Evolutionary conservation across 1,140 invertebrate species (phyloP), one percentile per base, ranked within the genome.

Genomic region (Zaprionus lachaisei): DNA sequence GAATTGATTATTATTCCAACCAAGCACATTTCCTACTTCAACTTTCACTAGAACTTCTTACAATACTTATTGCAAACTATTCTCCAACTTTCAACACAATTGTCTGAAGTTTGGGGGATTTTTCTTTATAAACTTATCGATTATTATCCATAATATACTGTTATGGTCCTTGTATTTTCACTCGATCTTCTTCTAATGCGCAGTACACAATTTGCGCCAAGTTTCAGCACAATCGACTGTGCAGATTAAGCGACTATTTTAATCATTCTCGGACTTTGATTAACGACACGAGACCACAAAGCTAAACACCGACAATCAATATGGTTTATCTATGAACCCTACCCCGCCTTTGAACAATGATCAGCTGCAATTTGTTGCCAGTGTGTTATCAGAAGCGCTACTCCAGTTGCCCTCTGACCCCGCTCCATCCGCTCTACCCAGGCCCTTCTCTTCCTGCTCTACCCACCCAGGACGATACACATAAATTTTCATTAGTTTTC

Each of bases 401-500:
- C 60, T 63, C 15, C 17, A 55, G 14, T 41, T 41, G 38, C 38
- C 15, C 38, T n/a, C 38, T 41, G 38, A n/a, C 6, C 41, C 14
- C 37, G n/a, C 15, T n/a, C 24, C 2, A 1, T 17, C 3, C 22
- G 1, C 11, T 24, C 12, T 20, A 9, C 17, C 9, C 4, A 47
- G 17, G 38, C 38, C 20, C 5, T 56, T 22, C 15, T 15, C 7
- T 1, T 20, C 63, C 34, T 17, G 0, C 28, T 37, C 4, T 9
- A 34, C n/a, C 20, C 14, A 22, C 15, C 20, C 20, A 28, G 41
- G 60, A 75, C 60, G 38, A 71, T 41, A 28, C 61, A 44, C 68
- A 76, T 76, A 65, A 76, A 76, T 76, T 76, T 76, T 76, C 73
- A 76, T 76, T 76, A 72, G 73, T 54, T 72, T 68, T 64, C 6